Evolutionary conservation across 2,888 invertebrate species (phyloP).

Genomic region (Drosophila niveifrons): DNA sequence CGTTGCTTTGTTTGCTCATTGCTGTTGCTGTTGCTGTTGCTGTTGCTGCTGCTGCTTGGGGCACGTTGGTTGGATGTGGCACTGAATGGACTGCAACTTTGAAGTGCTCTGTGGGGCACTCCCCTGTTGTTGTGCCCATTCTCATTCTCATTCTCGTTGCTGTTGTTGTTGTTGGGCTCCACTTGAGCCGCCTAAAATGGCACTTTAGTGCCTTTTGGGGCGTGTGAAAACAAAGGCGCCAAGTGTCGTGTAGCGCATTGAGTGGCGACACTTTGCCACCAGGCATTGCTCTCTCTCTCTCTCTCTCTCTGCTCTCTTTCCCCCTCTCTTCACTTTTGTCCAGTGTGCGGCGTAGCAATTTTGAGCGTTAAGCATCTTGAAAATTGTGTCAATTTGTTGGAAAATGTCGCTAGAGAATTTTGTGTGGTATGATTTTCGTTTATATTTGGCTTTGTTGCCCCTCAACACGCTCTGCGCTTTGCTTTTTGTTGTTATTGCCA

Average conservation of each 20-base stretch:
- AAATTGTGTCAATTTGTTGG: conserved; percentile 82
- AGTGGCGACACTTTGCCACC: conserved; percentile 63
- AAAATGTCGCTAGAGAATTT: conserved; percentile 79
- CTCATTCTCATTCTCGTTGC: conserved; percentile 9
- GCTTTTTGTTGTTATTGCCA: conserved; percentile 37
- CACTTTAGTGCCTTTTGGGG: conserved; percentile 83
- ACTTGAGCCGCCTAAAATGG: conserved; percentile 83
- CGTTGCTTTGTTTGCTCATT: conserved; percentile 40
- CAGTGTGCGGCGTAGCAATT: conserved; percentile 56
- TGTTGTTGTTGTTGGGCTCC: conserved; percentile 59
- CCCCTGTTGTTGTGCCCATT: neutral
- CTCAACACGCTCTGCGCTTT: conserved; percentile 2
- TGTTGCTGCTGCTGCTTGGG: conserved; percentile 2
- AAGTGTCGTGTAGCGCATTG: conserved; percentile 79
- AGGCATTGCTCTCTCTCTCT: neutral
- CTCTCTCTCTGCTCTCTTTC: neutral
- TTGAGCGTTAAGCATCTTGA: conserved; percentile 75
- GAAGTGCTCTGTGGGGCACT: conserved; percentile 62
- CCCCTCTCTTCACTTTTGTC: conserved; percentile 6
- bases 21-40: neutral
- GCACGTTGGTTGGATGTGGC: neutral
- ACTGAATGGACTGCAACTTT: conserved; percentile 67
- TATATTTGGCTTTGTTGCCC: conserved; percentile 39
- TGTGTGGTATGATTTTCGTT: conserved; percentile 73
- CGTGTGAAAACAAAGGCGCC: conserved; percentile 78